Percentiles rank a stretch among this genome's conserved stretches.
Conservation (phyloP, 2,113 vertebrate species). For the Sander lucioperca region DNA sequence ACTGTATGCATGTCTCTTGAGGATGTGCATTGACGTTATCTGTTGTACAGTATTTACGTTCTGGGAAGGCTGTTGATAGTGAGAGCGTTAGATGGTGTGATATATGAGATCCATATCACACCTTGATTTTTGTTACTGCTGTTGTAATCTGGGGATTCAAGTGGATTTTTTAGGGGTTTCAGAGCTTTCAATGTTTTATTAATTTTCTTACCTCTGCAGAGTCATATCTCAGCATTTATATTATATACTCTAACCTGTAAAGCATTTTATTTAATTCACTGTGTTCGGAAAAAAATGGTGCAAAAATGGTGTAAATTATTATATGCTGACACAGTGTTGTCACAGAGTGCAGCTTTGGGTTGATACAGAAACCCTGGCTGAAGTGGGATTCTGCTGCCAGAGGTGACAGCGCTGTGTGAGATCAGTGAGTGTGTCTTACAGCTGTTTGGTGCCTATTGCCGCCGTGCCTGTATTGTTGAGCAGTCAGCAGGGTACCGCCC, state of each 20-base stretch:
- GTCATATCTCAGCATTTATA: not conserved
- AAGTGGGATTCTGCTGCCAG: not conserved
- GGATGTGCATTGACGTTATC: not conserved
- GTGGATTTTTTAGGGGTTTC: not conserved
- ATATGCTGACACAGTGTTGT: not conserved
- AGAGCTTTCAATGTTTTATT: not conserved
- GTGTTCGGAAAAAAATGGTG: not conserved
- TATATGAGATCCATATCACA: not conserved
- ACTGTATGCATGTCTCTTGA: constrained; percentile 8
- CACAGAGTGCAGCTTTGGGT: not conserved
- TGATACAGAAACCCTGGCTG: not conserved
- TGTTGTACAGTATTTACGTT: not conserved
- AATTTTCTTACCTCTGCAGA: not conserved
- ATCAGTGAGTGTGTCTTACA: constrained; percentile 31
- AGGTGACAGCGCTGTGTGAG: constrained; percentile 16
- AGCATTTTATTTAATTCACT: not conserved
- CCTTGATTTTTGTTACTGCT: not conserved
- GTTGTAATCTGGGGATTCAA: not conserved
- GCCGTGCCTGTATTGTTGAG: constrained; percentile 15
- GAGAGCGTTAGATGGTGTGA: not conserved
- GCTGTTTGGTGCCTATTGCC: constrained; percentile 40
- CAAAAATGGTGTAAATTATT: too few relatives aligned
- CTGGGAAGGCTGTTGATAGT: not conserved
- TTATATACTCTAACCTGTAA: not conserved
- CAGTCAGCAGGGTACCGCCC: constrained; percentile 36